These are phyloP conservation scores for Epinephelus cyanopodus DNA, from an alignment of 2,113 vertebrate species.

Conservation along the genomic window DNA sequence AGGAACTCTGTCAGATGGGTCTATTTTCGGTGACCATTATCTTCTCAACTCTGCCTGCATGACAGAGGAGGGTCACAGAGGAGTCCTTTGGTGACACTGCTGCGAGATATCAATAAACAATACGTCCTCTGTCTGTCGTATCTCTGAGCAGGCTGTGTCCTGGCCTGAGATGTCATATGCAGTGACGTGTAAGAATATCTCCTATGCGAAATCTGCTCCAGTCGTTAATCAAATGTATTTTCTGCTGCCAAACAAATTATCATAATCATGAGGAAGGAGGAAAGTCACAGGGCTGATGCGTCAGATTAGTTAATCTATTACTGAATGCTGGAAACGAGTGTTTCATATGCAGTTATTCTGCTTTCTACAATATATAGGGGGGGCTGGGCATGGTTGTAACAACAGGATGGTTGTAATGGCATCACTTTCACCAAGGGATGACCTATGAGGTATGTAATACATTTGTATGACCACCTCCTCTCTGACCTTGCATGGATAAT, in stretches of 20 bases:
- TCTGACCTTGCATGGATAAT: no score
- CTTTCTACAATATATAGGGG: background rate
- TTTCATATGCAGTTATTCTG: background rate
- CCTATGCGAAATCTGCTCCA: background rate
- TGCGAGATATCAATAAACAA: slow-evolving; percentile 66
- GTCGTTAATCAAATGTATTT: slow-evolving; percentile 10
- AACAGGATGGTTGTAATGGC: no score
- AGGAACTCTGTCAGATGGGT: slow-evolving; percentile 61
- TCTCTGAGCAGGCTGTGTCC: slow-evolving; percentile 36
- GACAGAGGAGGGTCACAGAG: slow-evolving; percentile 62
- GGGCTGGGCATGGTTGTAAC: no score
- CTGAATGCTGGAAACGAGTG: background rate
- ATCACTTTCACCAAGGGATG: no score
- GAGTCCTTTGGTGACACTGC: slow-evolving; percentile 58
- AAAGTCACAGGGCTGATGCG: background rate
- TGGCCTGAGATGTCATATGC: background rate
- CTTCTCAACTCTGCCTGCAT: slow-evolving; percentile 56
- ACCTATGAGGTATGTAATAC: no score
- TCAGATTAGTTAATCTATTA: background rate
- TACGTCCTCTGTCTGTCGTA: slow-evolving; percentile 60
- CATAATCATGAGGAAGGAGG: background rate
- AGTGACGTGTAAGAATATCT: slow-evolving; percentile 26
- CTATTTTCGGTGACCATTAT: slow-evolving; percentile 77
- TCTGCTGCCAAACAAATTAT: background rate
- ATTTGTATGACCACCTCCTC: no score